These are phyloP conservation scores for Cerceris rybyensis DNA, from an alignment of 2,888 invertebrate species.

Conservation along the genomic window DNA sequence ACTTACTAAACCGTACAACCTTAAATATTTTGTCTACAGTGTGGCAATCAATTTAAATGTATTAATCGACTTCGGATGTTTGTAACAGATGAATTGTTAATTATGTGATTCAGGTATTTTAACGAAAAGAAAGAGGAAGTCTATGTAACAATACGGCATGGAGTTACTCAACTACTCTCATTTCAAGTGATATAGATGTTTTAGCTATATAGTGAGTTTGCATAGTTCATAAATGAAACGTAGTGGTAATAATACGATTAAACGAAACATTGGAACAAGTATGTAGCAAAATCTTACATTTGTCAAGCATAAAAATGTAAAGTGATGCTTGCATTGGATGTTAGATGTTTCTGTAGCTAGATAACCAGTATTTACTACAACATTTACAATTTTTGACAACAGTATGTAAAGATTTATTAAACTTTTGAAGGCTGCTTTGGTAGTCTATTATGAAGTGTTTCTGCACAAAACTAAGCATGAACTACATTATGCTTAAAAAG, in stretches of 20 bases:
- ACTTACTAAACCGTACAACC: conserved; percentile 26
- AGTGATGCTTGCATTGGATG: conserved; percentile 48
- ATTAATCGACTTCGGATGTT: conserved; percentile 49
- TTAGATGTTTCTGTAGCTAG: conserved; percentile 57
- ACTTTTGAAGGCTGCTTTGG: conserved; percentile 35
- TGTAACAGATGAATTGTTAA: conserved; percentile 41
- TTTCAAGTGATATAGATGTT: conserved; percentile 64
- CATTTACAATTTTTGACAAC: conserved; percentile 50
- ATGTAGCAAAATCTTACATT: conserved; percentile 48
- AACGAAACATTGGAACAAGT: conserved; percentile 39
- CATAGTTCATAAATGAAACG: conserved; percentile 47
- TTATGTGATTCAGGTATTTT: conserved; percentile 59
- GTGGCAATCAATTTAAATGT: conserved; percentile 55
- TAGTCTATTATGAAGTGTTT: conserved; percentile 47
- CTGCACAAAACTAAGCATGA: conserved; percentile 54
- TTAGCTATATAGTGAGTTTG: conserved; percentile 53
- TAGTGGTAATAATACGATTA: conserved; percentile 52
- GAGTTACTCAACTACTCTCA: conserved; percentile 58
- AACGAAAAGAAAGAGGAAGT: conserved; percentile 35
- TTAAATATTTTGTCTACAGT: conserved; percentile 50
- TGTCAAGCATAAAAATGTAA: conserved; percentile 48
- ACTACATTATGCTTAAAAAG: conserved; percentile 33
- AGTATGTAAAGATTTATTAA: conserved; percentile 46
- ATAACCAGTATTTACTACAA: conserved; percentile 56
- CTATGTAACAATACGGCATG: conserved; percentile 53